Base-by-base conservation (phyloP, 2,888 invertebrate species). In the Pogonocherus hispidulus region DNA sequence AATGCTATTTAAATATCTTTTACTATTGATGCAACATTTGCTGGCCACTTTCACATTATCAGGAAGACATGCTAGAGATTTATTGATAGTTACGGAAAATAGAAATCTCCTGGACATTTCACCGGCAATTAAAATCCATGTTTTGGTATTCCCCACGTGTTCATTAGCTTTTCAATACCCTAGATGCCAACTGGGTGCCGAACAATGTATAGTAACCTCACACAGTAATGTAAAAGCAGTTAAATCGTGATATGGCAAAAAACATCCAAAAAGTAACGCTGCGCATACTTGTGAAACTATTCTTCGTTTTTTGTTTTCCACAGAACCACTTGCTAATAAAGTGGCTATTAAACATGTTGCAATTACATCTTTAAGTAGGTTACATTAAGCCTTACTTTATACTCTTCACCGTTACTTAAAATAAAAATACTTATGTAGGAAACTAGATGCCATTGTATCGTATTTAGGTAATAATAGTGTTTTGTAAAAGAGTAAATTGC, bases 1-100 rank as follows among this genome's bases (percentile, higher is more conserved):
- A 59, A 65, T 65, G 62, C 65, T 56, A 65, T 65, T 69, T 65
- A 65, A 51, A 60, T 23, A 46, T 51, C 41, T 47, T 68, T 69
- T 62, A 69, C 49, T 54, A 54, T 51, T 55, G 37, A 44, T 57
- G 57, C 18, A 57, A 57, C 14, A 14, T 57, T 57, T 44, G n/a
- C 41, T 41, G 27, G 16, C 41, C 46, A 57, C 67, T 67, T 67
- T 67, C 67, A 59, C 67, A 59, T 46, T 37, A 27, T 47, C 52
- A 67, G 67, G 63, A 67, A 67, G 63, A 63, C 27, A 32, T 57
- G 56, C 41, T 18, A 20, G 8, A 55, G 41, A 57, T 57, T 57
- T 57, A 57, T 44, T 16, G 57, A 57, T 46, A 37, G 35, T 56
- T 46, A 14, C 23, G 44, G 41, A 57, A 57, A 44, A 41, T 44